A percentile compares a stretch with the other conserved stretches of the same genome.
These are phyloP conservation scores for Pyrrhosoma nymphula DNA, from an alignment of 2,888 invertebrate genomes.

Conservation along the genomic window DNA sequence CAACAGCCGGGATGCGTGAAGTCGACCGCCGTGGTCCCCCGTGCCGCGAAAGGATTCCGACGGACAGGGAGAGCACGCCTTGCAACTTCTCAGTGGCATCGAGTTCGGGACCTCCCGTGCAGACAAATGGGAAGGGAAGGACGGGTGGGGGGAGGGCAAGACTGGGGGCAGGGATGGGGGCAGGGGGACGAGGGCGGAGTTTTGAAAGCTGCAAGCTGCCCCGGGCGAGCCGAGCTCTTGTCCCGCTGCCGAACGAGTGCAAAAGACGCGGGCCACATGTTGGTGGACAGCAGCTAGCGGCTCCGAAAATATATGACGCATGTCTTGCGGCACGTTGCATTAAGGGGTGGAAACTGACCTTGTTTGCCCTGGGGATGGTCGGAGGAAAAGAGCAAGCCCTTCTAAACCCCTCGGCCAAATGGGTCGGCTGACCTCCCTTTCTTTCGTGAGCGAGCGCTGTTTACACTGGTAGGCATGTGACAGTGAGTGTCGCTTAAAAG, in stretches of 20 bases:
- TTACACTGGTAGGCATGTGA: no score
- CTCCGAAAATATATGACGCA: not conserved
- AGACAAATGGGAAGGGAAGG: not conserved
- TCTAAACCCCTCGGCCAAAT: no score
- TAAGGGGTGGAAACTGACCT: not conserved
- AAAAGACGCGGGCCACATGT: slow-evolving; percentile 46
- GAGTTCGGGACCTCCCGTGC: slow-evolving; percentile 22
- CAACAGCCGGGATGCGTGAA: not conserved
- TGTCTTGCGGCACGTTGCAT: not conserved
- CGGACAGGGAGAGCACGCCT: not conserved
- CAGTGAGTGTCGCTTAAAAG: no score
- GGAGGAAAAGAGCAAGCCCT: not conserved
- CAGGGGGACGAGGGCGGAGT: not conserved
- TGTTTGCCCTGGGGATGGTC: not conserved
- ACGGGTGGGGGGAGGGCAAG: not conserved
- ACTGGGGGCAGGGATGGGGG: not conserved
- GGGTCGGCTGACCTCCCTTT: no score
- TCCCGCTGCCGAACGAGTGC: not conserved
- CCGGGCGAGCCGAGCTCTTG: not conserved
- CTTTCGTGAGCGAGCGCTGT: no score
- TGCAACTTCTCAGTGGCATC: not conserved
- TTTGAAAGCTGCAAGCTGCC: not conserved
- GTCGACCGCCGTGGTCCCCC: not conserved
- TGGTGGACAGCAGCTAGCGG: not conserved
- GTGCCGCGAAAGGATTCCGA: not conserved